Percentiles rank a stretch among this genome's conserved stretches.
These are phyloP conservation scores for Eonycteris spelaea DNA, from an alignment of 2,113 vertebrate genomes.

Conservation along the genomic window DNA sequence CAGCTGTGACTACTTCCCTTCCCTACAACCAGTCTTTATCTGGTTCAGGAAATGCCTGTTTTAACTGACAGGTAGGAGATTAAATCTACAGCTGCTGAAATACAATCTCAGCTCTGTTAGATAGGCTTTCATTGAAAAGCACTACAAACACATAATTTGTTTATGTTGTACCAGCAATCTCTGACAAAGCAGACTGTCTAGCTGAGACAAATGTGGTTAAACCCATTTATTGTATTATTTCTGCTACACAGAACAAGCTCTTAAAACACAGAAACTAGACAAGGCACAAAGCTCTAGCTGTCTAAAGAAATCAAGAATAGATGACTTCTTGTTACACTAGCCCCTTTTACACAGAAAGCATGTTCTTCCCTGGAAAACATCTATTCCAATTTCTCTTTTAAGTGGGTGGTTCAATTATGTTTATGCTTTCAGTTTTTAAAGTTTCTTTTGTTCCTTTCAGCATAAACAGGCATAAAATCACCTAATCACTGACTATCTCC, in stretches of 20 bases:
- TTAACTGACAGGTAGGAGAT: constrained; percentile 91
- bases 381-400: constrained; percentile 87
- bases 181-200: constrained; percentile 89
- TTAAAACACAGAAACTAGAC: constrained; percentile 91
- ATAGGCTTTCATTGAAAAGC: constrained; percentile 85
- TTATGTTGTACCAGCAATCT: constrained; percentile 85
- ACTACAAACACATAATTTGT: constrained; percentile 89
- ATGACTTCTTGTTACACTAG: constrained; percentile 94
- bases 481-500: constrained; percentile 54
- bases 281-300: constrained; percentile 87
- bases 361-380: constrained; percentile 90
- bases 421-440: constrained; percentile 82
- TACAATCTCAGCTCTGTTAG: constrained; percentile 87
- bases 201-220: constrained; percentile 89
- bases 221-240: constrained; percentile 90
- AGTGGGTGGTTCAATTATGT: constrained; percentile 76
- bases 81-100: constrained; percentile 89
- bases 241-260: constrained; percentile 88
- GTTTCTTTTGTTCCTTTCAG: constrained; percentile 80
- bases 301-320: constrained; percentile 93
- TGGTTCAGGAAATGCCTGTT: constrained; percentile 89
- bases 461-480: constrained; percentile 74
- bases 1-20: constrained; percentile 80
- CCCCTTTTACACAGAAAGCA: constrained; percentile 90
- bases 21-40: constrained; percentile 86